These are phyloP conservation scores for Lordiphosa collinella DNA, from an alignment of 1,140 invertebrate species.

Conservation along the genomic window DNA sequence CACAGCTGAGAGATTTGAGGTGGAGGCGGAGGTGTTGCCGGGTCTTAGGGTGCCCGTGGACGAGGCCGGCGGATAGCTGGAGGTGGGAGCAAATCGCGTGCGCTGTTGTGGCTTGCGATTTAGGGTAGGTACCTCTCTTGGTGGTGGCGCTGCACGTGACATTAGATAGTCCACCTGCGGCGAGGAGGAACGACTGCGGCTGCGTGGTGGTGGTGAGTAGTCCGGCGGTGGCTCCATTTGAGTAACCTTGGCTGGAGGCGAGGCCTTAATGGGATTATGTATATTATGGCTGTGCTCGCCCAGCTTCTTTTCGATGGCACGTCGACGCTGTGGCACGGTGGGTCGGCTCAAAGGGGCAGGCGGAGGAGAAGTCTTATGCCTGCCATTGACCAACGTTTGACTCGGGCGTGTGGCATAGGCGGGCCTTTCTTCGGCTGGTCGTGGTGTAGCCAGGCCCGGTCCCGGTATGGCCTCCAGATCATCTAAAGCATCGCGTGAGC, in stretches of 20 bases:
- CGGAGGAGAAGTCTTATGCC: no score
- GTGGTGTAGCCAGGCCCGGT: constrained; percentile 3
- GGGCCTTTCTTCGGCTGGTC: constrained; percentile 28
- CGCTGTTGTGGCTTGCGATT: constrained; percentile 84
- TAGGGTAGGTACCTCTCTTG: constrained; percentile 28
- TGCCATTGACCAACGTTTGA: constrained; percentile 8
- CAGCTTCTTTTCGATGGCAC: constrained; percentile 79
- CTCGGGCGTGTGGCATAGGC: constrained; percentile 41
- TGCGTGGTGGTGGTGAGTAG: constrained; percentile 84
- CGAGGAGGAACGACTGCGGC: constrained; percentile 79
- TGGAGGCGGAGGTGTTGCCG: constrained; percentile 48
- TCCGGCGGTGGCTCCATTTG: constrained; percentile 84
- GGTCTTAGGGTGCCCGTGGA: constrained; percentile 49
- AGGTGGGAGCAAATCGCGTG: constrained; percentile 84
- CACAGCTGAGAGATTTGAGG: constrained; percentile 56
- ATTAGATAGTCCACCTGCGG: constrained; percentile 64
- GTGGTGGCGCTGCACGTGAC: constrained; percentile 10
- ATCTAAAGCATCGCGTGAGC: constrained; percentile 58
- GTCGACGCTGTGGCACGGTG: constrained; percentile 83
- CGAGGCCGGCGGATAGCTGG: constrained; percentile 56
- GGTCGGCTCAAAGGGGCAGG: no score
- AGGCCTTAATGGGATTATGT: constrained; percentile 4
- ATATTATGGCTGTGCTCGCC: constrained; percentile 33
- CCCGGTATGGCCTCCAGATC: constrained; percentile 61
- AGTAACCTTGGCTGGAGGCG: constrained; percentile 5